These are phyloP conservation scores for Semicossyphus pulcher DNA, from an alignment of 2,113 vertebrate genomes.

Conservation along the genomic window DNA sequence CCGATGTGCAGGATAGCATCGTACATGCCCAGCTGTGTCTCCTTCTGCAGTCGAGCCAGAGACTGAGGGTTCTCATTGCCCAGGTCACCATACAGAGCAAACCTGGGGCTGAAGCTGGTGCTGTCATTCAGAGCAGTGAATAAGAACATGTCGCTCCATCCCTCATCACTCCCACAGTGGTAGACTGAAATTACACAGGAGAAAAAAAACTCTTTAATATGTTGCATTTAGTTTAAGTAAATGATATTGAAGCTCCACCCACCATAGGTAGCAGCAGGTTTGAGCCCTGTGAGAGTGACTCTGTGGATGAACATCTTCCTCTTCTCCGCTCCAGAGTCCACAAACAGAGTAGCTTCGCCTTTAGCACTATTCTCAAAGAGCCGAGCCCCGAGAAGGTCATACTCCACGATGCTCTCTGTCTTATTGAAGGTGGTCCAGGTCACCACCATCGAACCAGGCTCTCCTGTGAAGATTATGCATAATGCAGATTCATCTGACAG, in stretches of 20 bases:
- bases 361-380: slow-evolving; percentile 76
- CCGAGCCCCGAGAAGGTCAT: slow-evolving; percentile 67
- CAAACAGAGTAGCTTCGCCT: slow-evolving; percentile 79
- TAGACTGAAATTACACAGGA: slow-evolving; percentile 53
- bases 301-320: slow-evolving; percentile 86
- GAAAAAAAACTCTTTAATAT: neutral
- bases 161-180: slow-evolving; percentile 85
- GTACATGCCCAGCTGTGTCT: slow-evolving; percentile 86
- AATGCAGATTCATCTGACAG: slow-evolving; percentile 22
- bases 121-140: slow-evolving; percentile 85
- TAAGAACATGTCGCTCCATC: slow-evolving; percentile 88
- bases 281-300: slow-evolving; percentile 82
- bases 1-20: slow-evolving; percentile 89
- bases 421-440: slow-evolving; percentile 88
- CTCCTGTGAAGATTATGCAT: slow-evolving; percentile 72
- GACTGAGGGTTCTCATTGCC: slow-evolving; percentile 91
- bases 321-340: slow-evolving; percentile 84
- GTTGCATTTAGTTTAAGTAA: neutral
- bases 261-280: slow-evolving; percentile 84
- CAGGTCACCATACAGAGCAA: slow-evolving; percentile 90
- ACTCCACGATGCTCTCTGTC: slow-evolving; percentile 85
- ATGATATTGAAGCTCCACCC: slow-evolving; percentile 4
- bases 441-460: slow-evolving; percentile 84
- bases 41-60: slow-evolving; percentile 86
- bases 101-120: slow-evolving; percentile 84